Evolutionary conservation across 1,140 invertebrate species (phyloP).

Genomic region (Tetramorium alpestre): DNA sequence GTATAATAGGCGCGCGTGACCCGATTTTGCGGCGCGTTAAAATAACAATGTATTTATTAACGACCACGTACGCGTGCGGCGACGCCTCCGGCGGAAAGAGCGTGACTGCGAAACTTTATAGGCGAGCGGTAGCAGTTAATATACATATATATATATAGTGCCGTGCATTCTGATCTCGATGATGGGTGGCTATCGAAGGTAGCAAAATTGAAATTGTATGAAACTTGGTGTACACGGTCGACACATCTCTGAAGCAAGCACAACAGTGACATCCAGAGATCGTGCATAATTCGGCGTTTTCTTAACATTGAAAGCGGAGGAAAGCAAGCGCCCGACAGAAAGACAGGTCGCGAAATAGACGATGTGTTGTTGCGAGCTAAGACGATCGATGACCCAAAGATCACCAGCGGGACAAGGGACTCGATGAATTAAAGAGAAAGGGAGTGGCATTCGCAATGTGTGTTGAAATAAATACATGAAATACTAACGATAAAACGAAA

Average conservation of each 20-base stretch:
- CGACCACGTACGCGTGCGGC: not conserved
- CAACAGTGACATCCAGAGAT: not conserved
- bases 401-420: not conserved
- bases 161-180: not conserved
- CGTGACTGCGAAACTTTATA: conserved; percentile 51
- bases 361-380: not conserved
- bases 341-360: not conserved
- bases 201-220: not conserved
- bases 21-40: conserved; percentile 27
- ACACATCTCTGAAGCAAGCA: conserved; percentile 9
- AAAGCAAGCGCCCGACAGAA: conserved; percentile 7
- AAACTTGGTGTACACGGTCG: not conserved
- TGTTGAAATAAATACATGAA: conserved; percentile 6
- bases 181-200: conserved; percentile 13
- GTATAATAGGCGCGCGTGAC: conserved; percentile 35
- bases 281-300: conserved; percentile 42
- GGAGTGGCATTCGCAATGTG: not conserved
- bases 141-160: not conserved
- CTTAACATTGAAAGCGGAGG: conserved; percentile 28
- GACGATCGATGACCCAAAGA: not conserved
- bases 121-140: not conserved
- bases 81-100: conserved; percentile 8
- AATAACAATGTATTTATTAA: conserved; percentile 59
- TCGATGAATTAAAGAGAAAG: conserved; percentile 30
- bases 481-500: conserved; percentile 10